Percentiles rank a stretch among this genome's conserved stretches.
These are phyloP conservation scores for Nyctibius bracteatus DNA, from an alignment of 2,113 vertebrate species.

Conservation along the genomic window DNA sequence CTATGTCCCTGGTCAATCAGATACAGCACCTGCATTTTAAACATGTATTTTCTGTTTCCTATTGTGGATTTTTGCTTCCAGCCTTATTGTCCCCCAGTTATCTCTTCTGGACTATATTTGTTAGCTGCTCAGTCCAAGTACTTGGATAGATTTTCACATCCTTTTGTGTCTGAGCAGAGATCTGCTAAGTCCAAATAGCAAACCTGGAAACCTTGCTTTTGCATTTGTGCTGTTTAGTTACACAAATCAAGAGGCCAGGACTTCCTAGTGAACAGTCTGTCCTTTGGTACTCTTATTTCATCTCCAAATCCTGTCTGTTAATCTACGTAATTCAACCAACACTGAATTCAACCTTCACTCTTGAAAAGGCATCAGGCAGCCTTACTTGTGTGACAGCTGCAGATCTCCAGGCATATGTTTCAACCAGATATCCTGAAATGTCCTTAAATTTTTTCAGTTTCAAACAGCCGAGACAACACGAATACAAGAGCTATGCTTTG, in stretches of 20 bases:
- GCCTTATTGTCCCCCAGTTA: neutral
- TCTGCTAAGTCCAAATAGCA: neutral
- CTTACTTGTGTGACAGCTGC: neutral
- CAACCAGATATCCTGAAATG: neutral
- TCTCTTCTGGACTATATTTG: neutral
- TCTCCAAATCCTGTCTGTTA: neutral
- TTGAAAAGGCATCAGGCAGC: neutral
- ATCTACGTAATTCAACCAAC: neutral
- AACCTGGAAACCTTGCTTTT: neutral
- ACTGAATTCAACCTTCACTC: neutral
- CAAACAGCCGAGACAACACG: neutral
- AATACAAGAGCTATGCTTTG: neutral
- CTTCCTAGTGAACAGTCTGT: neutral
- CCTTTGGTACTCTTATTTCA: neutral
- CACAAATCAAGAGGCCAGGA: neutral
- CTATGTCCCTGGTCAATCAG: neutral
- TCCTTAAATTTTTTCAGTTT: neutral
- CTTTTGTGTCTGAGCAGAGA: neutral
- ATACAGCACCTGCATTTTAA: neutral
- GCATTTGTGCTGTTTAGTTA: neutral
- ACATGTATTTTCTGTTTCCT: neutral
- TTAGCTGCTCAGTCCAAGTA: neutral
- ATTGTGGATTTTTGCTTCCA: conserved; percentile 12
- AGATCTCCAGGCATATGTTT: neutral
- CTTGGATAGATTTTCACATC: neutral